Conservation (phyloP, 2,888 invertebrate species). For the Drosophila dives region DNA sequence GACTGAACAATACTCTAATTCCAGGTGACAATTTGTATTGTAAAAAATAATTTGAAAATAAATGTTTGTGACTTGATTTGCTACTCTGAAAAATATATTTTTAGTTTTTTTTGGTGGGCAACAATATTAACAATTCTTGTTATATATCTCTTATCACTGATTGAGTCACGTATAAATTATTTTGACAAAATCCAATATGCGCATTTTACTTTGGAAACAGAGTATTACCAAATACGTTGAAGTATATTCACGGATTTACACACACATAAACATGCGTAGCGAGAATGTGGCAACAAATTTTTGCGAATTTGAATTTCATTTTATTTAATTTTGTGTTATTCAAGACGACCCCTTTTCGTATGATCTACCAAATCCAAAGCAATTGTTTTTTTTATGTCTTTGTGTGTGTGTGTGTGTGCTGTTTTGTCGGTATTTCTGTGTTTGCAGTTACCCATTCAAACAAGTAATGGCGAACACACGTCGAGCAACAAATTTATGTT, state of each 20-base stretch:
- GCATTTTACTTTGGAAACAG: background rate
- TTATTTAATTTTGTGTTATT: conserved; percentile 71
- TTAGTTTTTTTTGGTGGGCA: background rate
- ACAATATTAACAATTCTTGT: background rate
- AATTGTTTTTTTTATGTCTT: conserved; percentile 42
- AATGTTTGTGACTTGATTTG: background rate
- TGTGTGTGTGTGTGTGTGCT: background rate
- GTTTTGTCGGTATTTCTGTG: conserved; percentile 5
- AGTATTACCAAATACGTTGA: conserved; percentile 10
- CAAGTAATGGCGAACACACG: conserved; percentile 60
- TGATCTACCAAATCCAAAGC: conserved; percentile 57
- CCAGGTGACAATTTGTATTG: background rate
- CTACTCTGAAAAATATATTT: background rate
- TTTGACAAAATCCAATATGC: background rate
- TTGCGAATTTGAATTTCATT: conserved; percentile 51
- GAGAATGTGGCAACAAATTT: conserved; percentile 37
- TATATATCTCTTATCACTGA: background rate
- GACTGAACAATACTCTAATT: conserved; percentile 4
- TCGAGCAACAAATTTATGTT: conserved; percentile 73
- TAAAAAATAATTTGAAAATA: background rate
- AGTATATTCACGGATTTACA: background rate
- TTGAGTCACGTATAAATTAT: too few species aligned
- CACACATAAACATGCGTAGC: background rate
- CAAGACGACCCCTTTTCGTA: conserved; percentile 54
- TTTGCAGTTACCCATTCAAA: conserved; percentile 55